phyloP scores from a whole-genome alignment of 2,113 vertebrate species.

The Tretioscincus oriximinensis region DNA sequence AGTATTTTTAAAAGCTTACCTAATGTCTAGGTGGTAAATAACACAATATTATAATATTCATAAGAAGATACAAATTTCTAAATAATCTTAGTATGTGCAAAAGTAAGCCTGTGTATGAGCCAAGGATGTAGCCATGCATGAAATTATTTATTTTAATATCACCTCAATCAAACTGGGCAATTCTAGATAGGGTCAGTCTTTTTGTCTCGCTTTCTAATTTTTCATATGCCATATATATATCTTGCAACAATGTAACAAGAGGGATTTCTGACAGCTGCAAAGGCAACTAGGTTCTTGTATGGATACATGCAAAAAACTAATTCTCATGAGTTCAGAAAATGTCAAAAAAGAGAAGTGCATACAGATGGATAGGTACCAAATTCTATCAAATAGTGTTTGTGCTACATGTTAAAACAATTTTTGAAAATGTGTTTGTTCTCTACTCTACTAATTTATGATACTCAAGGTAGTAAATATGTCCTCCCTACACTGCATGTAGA shows the following conservation, averaged over 20 bases:
- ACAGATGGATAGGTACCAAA: background rate
- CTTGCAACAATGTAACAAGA: background rate
- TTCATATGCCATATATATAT: background rate
- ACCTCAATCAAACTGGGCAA: background rate
- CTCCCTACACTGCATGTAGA: too few species aligned
- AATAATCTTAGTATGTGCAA: background rate
- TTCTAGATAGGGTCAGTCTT: background rate
- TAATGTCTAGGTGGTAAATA: background rate
- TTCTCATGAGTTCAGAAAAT: background rate
- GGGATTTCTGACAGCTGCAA: background rate
- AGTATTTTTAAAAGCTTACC: background rate
- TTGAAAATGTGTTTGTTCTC: too few species aligned
- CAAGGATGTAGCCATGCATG: background rate
- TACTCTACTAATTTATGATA: too few species aligned
- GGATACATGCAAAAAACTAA: background rate
- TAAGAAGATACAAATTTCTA: background rate
- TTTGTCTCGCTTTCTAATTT: background rate
- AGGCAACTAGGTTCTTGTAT: too few species aligned
- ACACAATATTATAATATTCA: background rate
- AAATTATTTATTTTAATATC: background rate
- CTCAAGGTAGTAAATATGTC: too few species aligned
- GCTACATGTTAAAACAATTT: background rate
- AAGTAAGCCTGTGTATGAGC: background rate
- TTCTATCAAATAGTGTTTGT: background rate
- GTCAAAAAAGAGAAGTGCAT: background rate